Evolutionary conservation across 2,888 invertebrate genomes (phyloP).

Genomic region (Taphrorychus bicolor): DNA sequence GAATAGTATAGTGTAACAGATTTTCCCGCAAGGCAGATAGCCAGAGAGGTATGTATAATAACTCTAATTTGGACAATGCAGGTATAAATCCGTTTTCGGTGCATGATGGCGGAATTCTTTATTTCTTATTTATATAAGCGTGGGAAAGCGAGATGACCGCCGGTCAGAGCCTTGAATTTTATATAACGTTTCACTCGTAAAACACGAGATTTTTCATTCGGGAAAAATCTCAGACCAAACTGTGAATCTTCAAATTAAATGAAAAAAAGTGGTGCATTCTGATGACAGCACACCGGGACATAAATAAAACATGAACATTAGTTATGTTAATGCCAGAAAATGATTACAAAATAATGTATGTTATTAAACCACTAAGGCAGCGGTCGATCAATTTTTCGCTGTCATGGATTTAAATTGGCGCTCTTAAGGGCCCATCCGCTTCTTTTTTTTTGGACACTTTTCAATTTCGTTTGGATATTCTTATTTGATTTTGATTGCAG

Average conservation of each 20-base stretch:
- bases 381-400: slow-evolving; percentile 4
- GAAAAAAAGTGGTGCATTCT: not conserved
- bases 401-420: slow-evolving; percentile 5
- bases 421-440: not conserved
- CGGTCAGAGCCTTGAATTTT: not conserved
- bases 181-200: not conserved
- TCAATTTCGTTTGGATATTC: not conserved
- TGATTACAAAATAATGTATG: slow-evolving; percentile 3
- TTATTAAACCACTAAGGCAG: not conserved
- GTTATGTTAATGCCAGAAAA: slow-evolving; percentile 1
- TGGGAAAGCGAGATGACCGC: slow-evolving; percentile 43
- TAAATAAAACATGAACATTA: not conserved
- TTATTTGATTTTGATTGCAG: not conserved
- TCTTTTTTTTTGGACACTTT: no score
- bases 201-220: not conserved
- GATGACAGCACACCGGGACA: not conserved
- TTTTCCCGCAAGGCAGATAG: slow-evolving; percentile 44
- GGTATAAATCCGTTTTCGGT: slow-evolving; percentile 44
- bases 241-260: not conserved
- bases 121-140: slow-evolving; percentile 53
- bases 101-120: slow-evolving; percentile 49
- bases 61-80: slow-evolving; percentile 50
- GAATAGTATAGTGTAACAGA: slow-evolving; percentile 27
- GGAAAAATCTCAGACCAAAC: not conserved
- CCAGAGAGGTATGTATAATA: slow-evolving; percentile 44